These are phyloP conservation scores for Sapayoa aenigma DNA, from an alignment of 2,113 vertebrate species.

Conservation along the genomic window DNA sequence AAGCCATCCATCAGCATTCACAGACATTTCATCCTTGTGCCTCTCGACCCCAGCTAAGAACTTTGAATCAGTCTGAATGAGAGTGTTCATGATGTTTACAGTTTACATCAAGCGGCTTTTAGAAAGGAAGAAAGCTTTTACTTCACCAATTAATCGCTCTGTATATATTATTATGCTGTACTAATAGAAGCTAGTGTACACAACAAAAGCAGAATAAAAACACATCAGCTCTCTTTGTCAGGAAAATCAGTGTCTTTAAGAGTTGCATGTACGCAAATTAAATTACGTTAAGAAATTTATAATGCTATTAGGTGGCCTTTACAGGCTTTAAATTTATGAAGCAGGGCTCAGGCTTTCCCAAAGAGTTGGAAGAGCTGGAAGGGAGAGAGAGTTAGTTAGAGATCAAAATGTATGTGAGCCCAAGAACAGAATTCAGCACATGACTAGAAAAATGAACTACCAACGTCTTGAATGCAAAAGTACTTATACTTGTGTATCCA, in stretches of 20 bases:
- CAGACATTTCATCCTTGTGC: background rate
- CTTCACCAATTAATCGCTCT: conserved; percentile 31
- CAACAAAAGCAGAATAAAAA: conserved; percentile 44
- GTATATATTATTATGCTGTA: conserved; percentile 29
- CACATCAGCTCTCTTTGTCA: conserved; percentile 19
- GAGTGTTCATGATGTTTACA: conserved; percentile 37
- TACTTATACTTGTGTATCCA: background rate
- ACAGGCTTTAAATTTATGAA: conserved; percentile 17
- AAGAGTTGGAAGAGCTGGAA: too few relatives aligned
- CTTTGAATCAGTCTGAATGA: background rate
- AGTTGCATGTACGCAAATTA: conserved; percentile 29
- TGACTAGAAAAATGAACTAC: background rate
- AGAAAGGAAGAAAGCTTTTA: conserved; percentile 56
- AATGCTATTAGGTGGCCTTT: conserved; percentile 41
- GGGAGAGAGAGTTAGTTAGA: background rate
- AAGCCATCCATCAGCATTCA: background rate
- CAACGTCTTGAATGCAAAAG: background rate
- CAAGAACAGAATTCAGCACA: background rate
- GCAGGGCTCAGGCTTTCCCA: background rate
- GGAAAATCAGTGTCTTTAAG: conserved; percentile 45
- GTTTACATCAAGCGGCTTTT: conserved; percentile 54
- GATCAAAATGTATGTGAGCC: background rate
- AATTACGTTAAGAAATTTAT: conserved; percentile 32
- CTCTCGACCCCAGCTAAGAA: background rate
- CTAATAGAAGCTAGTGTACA: conserved; percentile 40